These are phyloP conservation scores for Melanophora roralis DNA, from an alignment of 2,888 invertebrate species.

Conservation along the genomic window DNA sequence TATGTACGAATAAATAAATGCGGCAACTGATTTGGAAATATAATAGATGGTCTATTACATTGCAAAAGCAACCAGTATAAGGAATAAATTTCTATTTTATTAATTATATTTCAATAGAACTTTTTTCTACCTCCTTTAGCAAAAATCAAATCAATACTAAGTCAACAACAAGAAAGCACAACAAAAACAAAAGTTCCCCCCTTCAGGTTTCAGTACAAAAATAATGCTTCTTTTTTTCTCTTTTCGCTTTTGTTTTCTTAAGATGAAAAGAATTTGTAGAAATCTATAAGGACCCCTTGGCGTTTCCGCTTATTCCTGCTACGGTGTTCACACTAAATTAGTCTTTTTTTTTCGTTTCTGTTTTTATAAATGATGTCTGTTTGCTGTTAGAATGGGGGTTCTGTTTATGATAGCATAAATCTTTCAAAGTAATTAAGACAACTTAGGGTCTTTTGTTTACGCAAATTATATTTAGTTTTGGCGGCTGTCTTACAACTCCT, in stretches of 20 bases:
- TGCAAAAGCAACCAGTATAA: not conserved
- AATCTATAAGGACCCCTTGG: not conserved
- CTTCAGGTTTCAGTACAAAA: not conserved
- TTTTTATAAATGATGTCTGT: not conserved
- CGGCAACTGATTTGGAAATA: not conserved
- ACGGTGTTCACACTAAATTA: slow-evolving; percentile 13
- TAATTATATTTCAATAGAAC: slow-evolving; percentile 1
- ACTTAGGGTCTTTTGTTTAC: slow-evolving; percentile 24
- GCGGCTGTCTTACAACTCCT: not conserved
- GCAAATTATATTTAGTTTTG: slow-evolving; percentile 2
- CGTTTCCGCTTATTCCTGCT: not conserved
- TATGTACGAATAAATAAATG: no score
- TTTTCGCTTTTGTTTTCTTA: not conserved
- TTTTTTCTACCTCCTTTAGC: not conserved
- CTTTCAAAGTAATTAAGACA: slow-evolving; percentile 49
- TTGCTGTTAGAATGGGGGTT: not conserved
- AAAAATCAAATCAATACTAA: not conserved
- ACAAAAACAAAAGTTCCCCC: not conserved
- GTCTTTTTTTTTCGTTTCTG: slow-evolving; percentile 34
- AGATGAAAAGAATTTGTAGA: not conserved
- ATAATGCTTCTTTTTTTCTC: slow-evolving; percentile 1
- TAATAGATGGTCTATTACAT: not conserved
- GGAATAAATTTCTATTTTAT: not conserved
- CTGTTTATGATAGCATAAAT: slow-evolving; percentile 50
- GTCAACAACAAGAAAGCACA: not conserved